phyloP scores from a whole-genome alignment of 2,888 invertebrate genomes.

The Drosophila percnosoma region DNA sequence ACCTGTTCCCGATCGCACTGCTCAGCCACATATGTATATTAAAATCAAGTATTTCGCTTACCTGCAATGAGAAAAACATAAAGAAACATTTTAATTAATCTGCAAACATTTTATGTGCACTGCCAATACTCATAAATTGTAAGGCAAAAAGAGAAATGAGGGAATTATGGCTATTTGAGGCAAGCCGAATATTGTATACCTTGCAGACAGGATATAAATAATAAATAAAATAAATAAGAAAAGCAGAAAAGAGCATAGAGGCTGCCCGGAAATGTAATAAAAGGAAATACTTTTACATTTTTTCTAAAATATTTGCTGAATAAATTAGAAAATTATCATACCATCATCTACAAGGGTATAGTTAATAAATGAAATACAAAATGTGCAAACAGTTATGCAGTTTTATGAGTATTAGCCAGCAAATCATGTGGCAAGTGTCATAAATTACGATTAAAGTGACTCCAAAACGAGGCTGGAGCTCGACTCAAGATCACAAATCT shows the following conservation, averaged over 20 bases:
- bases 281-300: background rate
- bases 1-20: conserved; percentile 4
- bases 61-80: conserved; percentile 62
- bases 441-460: conserved; percentile 59
- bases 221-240: background rate
- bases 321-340: background rate
- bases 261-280: background rate
- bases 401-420: conserved; percentile 47
- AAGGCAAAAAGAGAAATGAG: background rate
- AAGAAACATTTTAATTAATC: conserved; percentile 67
- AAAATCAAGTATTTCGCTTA: conserved; percentile 59
- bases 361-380: conserved; percentile 3
- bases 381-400: conserved; percentile 12
- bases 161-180: background rate
- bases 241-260: background rate
- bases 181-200: background rate
- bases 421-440: conserved; percentile 68
- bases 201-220: too few relatives aligned
- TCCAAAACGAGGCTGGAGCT: conserved; percentile 32
- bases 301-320: background rate
- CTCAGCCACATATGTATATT: conserved; percentile 1
- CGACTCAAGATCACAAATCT: conserved; percentile 35
- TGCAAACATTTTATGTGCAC: conserved; percentile 45
- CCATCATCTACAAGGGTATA: background rate
- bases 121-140: conserved; percentile 31